Evolutionary conservation across 2,797 vertebrate genomes (phyloP).

Genomic region (Lophius americanus): DNA sequence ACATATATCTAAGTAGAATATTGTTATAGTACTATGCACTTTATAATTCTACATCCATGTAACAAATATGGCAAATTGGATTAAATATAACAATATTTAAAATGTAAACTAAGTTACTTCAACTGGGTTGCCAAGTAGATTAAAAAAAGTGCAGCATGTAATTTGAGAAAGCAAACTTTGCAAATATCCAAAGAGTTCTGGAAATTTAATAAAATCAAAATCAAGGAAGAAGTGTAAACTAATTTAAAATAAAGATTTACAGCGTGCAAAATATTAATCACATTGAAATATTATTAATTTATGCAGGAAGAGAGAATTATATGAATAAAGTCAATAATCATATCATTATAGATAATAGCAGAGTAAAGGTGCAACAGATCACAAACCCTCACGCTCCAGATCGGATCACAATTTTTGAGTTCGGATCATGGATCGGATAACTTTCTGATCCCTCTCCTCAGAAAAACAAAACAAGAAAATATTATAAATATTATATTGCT

Average conservation of each 20-base stretch:
- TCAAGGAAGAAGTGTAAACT: background rate
- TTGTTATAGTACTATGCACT: background rate
- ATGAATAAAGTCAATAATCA: background rate
- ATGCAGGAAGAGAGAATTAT: constrained; percentile 5
- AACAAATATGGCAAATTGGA: background rate
- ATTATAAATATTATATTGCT: no score
- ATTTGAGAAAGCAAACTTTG: constrained; percentile 10
- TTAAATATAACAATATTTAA: background rate
- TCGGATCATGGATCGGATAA: no score
- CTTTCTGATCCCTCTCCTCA: no score
- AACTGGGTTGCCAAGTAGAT: background rate
- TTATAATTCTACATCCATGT: background rate
- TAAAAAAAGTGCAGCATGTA: background rate
- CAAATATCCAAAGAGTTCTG: constrained; percentile 7
- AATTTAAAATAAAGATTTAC: background rate
- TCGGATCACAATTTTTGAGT: no score
- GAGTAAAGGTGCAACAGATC: background rate
- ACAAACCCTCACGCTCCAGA: no score
- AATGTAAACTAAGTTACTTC: background rate
- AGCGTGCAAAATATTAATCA: constrained; percentile 57
- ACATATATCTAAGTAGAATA: constrained; percentile 14
- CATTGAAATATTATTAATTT: constrained; percentile 30
- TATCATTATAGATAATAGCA: constrained; percentile 13
- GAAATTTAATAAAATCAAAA: background rate
- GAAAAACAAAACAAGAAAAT: no score